phyloP scores from a whole-genome alignment of 2,888 invertebrate species.

The Drosophila dives region DNA sequence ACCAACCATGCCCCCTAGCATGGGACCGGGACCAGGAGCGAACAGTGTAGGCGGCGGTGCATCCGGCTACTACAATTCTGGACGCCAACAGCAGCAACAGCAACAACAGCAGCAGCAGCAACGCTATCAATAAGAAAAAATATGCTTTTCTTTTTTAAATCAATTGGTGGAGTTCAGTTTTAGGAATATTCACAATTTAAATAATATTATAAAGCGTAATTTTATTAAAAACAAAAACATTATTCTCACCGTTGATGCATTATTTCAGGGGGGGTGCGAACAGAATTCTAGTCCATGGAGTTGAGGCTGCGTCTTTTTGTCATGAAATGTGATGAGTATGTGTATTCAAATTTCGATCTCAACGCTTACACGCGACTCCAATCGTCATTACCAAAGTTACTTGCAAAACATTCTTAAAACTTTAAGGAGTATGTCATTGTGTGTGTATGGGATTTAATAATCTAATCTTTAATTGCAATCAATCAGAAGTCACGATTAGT shows the following conservation, averaged over 20 bases:
- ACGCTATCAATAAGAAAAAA: slow-evolving; percentile 50
- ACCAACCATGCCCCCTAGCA: slow-evolving; percentile 58
- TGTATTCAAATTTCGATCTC: slow-evolving; percentile 17
- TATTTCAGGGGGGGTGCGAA: slow-evolving; percentile 7
- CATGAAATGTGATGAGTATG: slow-evolving; percentile 38
- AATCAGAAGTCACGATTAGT: slow-evolving; percentile 23
- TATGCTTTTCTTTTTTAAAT: background rate
- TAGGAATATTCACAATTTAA: slow-evolving; percentile 16
- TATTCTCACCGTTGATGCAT: slow-evolving; percentile 41
- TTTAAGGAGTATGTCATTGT: slow-evolving; percentile 2
- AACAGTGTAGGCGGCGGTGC: slow-evolving; percentile 28
- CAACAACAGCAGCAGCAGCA: slow-evolving; percentile 30
- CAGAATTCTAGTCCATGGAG: slow-evolving; percentile 2
- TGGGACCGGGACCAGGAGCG: slow-evolving; percentile 43
- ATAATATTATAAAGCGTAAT: slow-evolving; percentile 76
- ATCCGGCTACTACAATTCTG: slow-evolving; percentile 58
- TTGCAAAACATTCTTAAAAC: background rate
- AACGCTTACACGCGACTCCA: slow-evolving; percentile 21
- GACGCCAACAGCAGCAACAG: slow-evolving; percentile 57
- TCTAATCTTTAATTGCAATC: background rate
- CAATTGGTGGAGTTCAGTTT: slow-evolving; percentile 5
- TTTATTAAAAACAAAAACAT: slow-evolving; percentile 67
- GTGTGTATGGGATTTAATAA: background rate
- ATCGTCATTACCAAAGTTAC: slow-evolving; percentile 8
- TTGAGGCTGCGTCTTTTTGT: slow-evolving; percentile 11